These are phyloP conservation scores for Chrysocyon brachyurus DNA, from an alignment of 2,797 vertebrate species.

Conservation along the genomic window DNA sequence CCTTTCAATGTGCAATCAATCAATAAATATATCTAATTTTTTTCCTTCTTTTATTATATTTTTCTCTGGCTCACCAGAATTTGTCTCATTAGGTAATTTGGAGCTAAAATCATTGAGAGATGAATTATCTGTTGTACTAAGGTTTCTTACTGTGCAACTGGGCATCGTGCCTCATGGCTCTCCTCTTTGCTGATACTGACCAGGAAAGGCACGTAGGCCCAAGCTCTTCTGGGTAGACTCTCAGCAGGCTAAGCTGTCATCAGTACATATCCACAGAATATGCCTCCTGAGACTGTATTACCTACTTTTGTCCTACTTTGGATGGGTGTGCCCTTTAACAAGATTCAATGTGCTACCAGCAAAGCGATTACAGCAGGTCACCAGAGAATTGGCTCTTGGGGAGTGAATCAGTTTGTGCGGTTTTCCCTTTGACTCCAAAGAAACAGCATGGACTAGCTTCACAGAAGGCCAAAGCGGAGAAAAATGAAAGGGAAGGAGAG, in stretches of 20 bases:
- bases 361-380: neutral
- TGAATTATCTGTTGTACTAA: neutral
- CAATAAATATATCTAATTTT: neutral
- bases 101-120: neutral
- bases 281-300: neutral
- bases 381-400: conserved; percentile 46
- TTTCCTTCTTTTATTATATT: neutral
- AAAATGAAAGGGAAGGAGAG: neutral
- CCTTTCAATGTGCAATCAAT: neutral
- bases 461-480: neutral
- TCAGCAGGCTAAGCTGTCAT: neutral
- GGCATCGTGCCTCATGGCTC: neutral
- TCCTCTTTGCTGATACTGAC: neutral
- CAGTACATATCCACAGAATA: neutral
- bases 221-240: rapidly evolving
- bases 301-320: neutral
- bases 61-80: neutral
- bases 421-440: neutral
- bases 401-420: neutral
- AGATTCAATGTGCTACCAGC: neutral
- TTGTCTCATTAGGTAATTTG: neutral
- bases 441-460: neutral
- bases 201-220: neutral
- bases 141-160: conserved; percentile 41
- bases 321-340: neutral